Evolutionary conservation across 30 jellyfish, hydroid and myxozoan genomes (phyloP).

Genomic region (Aurelia sp.): DNA sequence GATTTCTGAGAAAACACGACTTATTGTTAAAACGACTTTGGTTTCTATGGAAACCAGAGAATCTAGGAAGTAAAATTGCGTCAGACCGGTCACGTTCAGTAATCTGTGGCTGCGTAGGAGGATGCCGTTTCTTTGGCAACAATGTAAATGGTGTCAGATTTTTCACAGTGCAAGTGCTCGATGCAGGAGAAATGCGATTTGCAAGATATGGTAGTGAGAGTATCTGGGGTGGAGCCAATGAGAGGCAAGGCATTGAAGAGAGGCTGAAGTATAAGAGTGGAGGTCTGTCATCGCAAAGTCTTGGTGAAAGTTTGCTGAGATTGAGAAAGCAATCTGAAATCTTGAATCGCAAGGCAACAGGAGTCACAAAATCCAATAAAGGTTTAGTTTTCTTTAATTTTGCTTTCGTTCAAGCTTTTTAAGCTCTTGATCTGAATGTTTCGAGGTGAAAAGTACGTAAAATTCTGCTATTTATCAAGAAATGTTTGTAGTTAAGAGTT

Average conservation of each 20-base stretch:
- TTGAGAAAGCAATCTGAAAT: conserved; percentile 47
- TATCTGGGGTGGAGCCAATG: conserved; percentile 95
- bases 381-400: not conserved
- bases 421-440: no score
- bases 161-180: conserved; percentile 85
- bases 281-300: conserved; percentile 54
- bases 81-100: conserved; percentile 81
- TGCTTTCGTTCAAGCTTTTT: no score
- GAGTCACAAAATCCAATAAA: not conserved
- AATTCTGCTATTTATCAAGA: no score
- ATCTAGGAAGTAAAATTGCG: conserved; percentile 65
- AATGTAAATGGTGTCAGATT: conserved; percentile 95
- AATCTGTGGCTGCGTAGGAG: conserved; percentile 98
- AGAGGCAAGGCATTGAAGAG: conserved; percentile 74
- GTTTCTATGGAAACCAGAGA: conserved; percentile 90
- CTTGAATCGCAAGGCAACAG: conserved; percentile 24
- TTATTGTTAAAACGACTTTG: conserved; percentile 75
- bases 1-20: conserved; percentile 82
- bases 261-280: conserved; percentile 62
- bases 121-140: conserved; percentile 92
- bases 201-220: conserved; percentile 97
- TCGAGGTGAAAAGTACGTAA: no score
- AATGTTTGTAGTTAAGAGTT: no score
- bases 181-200: conserved; percentile 78
- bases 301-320: conserved; percentile 52